phyloP scores from a whole-genome alignment of 2,113 vertebrate genomes.

The Erythrocercus mccallii region DNA sequence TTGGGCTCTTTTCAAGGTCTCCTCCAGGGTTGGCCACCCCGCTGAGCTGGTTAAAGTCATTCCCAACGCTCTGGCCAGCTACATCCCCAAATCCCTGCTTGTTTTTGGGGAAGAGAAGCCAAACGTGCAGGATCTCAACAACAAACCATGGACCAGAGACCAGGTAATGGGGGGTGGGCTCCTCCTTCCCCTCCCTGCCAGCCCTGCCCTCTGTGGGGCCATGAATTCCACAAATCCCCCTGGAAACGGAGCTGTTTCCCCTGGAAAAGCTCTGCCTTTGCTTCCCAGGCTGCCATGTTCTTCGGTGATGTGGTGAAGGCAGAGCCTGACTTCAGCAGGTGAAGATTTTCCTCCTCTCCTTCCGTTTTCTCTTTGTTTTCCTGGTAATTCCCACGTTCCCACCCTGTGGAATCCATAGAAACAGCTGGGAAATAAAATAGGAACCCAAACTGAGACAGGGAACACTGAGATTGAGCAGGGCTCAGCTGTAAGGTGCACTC shows the following conservation, averaged over 20 bases:
- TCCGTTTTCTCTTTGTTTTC: not conserved
- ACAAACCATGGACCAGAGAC: conserved; percentile 10
- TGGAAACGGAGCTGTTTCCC: not conserved
- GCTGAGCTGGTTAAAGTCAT: conserved; percentile 19
- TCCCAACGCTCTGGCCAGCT: conserved; percentile 27
- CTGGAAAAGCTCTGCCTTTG: not conserved
- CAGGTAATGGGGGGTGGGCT: conserved; percentile 7
- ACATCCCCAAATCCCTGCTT: conserved; percentile 37
- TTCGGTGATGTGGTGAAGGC: not conserved
- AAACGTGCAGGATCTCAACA: conserved; percentile 47
- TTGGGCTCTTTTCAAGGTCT: not conserved
- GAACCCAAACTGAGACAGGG: not conserved
- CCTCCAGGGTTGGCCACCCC: not conserved
- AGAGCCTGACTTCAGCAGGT: conserved; percentile 56
- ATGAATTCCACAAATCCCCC: rapidly evolving
- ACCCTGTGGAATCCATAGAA: not conserved
- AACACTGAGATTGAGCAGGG: not conserved
- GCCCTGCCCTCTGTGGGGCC: not conserved
- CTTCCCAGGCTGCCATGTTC: conserved; percentile 42
- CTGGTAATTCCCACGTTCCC: not conserved
- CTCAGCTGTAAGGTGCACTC: not conserved
- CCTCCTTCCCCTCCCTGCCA: not conserved
- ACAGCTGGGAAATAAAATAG: not conserved
- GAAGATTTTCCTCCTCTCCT: not conserved
- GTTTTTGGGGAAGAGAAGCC: conserved; percentile 30